phyloP scores from a whole-genome alignment of 2,888 invertebrate species.

The Margaritifera margaritifera region DNA sequence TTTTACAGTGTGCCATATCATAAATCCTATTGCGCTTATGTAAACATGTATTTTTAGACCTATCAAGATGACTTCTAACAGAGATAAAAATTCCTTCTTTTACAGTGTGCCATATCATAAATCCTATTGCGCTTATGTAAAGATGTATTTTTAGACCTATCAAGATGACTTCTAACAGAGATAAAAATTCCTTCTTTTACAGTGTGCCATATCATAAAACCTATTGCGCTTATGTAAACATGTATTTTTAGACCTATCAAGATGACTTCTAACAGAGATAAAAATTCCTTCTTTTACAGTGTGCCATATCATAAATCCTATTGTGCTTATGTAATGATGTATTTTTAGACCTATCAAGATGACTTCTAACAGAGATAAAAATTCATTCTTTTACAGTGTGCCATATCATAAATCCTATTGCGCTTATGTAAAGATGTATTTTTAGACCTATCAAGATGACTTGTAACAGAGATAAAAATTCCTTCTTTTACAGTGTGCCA shows the following conservation, averaged over 20 bases:
- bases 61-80: not conserved
- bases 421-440: too few relatives aligned
- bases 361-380: not conserved
- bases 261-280: not conserved
- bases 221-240: too few relatives aligned
- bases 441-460: too few relatives aligned
- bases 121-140: too few relatives aligned
- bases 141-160: too few relatives aligned
- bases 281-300: slow-evolving; percentile 78
- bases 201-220: slow-evolving; percentile 99
- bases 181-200: slow-evolving; percentile 65
- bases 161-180: not conserved
- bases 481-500: slow-evolving; percentile 87
- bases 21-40: too few relatives aligned
- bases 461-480: not conserved
- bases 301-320: slow-evolving; percentile 99
- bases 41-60: too few relatives aligned
- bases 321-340: too few relatives aligned
- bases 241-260: too few relatives aligned
- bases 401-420: slow-evolving; percentile 99
- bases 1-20: slow-evolving; percentile 94
- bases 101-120: slow-evolving; percentile 98
- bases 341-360: too few relatives aligned
- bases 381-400: slow-evolving; percentile 82
- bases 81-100: slow-evolving; percentile 39